Conservation (phyloP, 2,797 vertebrate species). For the Lithobates sylvaticus region DNA sequence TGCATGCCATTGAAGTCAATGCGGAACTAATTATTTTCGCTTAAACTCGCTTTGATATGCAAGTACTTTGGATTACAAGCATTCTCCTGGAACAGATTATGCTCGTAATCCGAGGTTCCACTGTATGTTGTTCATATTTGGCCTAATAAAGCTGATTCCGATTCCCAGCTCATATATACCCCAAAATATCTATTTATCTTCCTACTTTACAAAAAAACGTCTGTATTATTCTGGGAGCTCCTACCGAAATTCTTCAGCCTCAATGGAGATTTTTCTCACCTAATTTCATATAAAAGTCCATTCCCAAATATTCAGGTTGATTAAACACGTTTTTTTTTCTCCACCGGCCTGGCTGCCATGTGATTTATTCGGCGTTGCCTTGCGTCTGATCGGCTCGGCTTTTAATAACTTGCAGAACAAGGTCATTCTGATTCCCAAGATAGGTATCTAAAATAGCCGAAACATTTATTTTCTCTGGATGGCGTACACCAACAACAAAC, state of each 20-base stretch:
- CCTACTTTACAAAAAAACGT: neutral
- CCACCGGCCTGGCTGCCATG: neutral
- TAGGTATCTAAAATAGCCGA: constrained; percentile 53
- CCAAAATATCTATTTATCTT: neutral
- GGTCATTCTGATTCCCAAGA: constrained; percentile 48
- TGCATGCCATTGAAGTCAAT: no score
- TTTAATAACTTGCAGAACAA: constrained; percentile 54
- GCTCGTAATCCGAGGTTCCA: no score
- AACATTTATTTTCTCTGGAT: constrained; percentile 57
- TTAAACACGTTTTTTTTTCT: constrained; percentile 1
- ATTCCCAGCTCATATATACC: neutral
- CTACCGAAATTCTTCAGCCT: neutral
- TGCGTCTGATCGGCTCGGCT: constrained; percentile 18
- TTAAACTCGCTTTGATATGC: no score
- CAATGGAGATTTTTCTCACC: constrained; percentile 29
- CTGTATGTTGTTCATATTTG: no score
- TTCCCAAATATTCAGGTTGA: constrained; percentile 4
- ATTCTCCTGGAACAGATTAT: no score
- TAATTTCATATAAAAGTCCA: constrained; percentile 11
- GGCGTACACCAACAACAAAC: constrained; percentile 49
- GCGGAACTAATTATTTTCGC: no score
- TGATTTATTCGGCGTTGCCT: neutral
- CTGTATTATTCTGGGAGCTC: constrained; percentile 20
- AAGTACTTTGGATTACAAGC: no score
- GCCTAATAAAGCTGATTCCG: no score